A percentile compares a stretch with the other conserved stretches of the same genome.
Conservation (phyloP, 2,113 vertebrate species). For the Mus pahari region DNA sequence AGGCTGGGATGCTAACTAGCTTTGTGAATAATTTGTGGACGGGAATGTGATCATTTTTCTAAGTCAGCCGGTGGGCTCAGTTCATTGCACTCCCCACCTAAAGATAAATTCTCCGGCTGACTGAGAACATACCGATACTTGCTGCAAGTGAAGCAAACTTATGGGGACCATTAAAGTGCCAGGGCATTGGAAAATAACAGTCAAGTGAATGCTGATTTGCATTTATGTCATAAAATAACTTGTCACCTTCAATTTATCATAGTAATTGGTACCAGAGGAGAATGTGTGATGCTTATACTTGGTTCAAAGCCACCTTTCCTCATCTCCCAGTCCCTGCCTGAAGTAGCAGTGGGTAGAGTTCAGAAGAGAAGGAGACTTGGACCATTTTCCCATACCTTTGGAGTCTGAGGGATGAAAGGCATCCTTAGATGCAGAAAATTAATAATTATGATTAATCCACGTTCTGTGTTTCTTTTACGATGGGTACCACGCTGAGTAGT, state of each 20-base stretch:
- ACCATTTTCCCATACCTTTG: not conserved
- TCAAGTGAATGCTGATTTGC: constrained; percentile 80
- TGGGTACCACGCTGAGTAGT: not conserved
- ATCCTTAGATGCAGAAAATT: not conserved
- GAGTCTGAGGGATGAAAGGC: constrained; percentile 16
- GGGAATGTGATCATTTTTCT: constrained; percentile 79
- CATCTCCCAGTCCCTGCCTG: constrained; percentile 29
- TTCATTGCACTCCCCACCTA: constrained; percentile 81
- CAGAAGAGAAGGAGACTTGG: constrained; percentile 11
- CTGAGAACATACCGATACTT: constrained; percentile 75
- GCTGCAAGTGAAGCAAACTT: constrained; percentile 80
- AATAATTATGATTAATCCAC: not conserved
- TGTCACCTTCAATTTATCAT: constrained; percentile 71
- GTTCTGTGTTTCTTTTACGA: not conserved
- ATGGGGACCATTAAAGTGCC: constrained; percentile 83
- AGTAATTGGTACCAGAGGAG: constrained; percentile 80
- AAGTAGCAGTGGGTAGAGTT: constrained; percentile 17
- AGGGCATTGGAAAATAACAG: constrained; percentile 82
- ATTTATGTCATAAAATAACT: constrained; percentile 83
- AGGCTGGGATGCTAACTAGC: constrained; percentile 84
- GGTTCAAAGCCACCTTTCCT: constrained; percentile 77
- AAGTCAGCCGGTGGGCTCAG: constrained; percentile 76
- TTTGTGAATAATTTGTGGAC: constrained; percentile 81
- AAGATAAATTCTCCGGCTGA: constrained; percentile 83
- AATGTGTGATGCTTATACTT: constrained; percentile 72